These are phyloP conservation scores for Brachypalpus laphriformis DNA, from an alignment of 2,888 invertebrate genomes.

Conservation along the genomic window DNA sequence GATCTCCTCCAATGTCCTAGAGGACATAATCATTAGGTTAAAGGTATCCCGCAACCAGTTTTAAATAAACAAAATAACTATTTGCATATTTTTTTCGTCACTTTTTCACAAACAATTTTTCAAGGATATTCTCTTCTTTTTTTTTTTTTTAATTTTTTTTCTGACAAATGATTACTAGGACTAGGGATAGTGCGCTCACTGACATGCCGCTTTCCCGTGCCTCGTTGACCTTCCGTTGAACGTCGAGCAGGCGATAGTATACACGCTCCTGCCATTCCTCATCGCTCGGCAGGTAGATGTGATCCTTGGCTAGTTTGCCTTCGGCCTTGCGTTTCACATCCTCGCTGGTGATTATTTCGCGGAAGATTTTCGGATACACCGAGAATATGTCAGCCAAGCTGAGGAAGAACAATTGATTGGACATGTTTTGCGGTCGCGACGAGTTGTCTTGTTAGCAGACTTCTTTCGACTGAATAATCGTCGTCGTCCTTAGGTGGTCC, in stretches of 20 bases:
- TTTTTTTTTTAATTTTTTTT: constrained; percentile 1
- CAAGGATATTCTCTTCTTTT: background rate
- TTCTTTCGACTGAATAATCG: constrained; percentile 42
- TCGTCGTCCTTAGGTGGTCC: constrained; percentile 15
- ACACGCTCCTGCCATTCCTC: constrained; percentile 84
- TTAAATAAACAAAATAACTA: constrained; percentile 34
- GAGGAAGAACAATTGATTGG: constrained; percentile 81
- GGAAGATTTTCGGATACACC: constrained; percentile 87
- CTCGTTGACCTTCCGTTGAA: constrained; percentile 83
- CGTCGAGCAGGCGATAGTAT: constrained; percentile 84
- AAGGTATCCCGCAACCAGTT: background rate
- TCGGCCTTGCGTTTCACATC: constrained; percentile 82
- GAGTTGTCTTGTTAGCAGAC: constrained; percentile 58
- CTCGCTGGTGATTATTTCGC: constrained; percentile 84
- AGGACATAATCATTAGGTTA: constrained; percentile 14
- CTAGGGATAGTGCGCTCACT: constrained; percentile 64
- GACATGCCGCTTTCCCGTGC: constrained; percentile 79
- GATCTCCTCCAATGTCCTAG: constrained; percentile 76
- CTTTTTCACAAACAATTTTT: constrained; percentile 35
- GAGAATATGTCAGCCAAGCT: constrained; percentile 85
- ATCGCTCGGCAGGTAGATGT: constrained; percentile 84
- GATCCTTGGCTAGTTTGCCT: constrained; percentile 80
- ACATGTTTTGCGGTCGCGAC: constrained; percentile 75
- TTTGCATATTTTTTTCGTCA: constrained; percentile 3
- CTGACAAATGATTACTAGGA: constrained; percentile 2